Conservation (phyloP, 2,797 vertebrate species). For the Anniella stebbinsi region DNA sequence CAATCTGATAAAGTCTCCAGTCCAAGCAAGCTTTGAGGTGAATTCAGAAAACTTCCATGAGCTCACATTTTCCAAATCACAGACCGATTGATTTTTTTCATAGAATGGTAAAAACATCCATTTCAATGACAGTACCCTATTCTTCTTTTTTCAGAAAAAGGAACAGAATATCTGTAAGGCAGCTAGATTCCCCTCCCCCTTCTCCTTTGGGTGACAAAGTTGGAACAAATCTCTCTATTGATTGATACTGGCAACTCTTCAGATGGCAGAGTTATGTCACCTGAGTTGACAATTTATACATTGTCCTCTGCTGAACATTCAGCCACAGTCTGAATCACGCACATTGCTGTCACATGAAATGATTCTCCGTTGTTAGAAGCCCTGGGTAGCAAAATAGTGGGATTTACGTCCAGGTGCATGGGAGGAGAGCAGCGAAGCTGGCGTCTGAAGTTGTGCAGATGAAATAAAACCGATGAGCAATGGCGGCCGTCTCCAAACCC, state of each 20-base stretch:
- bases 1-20: no score
- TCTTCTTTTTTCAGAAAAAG: not conserved
- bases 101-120: not conserved
- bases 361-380: conserved; percentile 16
- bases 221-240: not conserved
- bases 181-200: not conserved
- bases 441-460: not conserved
- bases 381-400: conserved; percentile 1
- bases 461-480: not conserved
- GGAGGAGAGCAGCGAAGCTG: not conserved
- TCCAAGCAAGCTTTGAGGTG: no score
- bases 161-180: rapidly evolving
- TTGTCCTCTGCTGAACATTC: not conserved
- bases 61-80: not conserved
- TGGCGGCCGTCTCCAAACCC: conserved; percentile 13
- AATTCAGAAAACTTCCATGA: no score
- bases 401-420: conserved; percentile 16
- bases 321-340: not conserved
- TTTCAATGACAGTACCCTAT: not conserved
- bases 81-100: not conserved
- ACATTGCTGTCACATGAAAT: conserved; percentile 39
- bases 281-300: conserved; percentile 8
- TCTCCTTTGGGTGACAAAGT: not conserved
- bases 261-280: conserved; percentile 28
- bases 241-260: not conserved